A percentile compares a stretch with the other conserved stretches of the same genome.
Evolutionary conservation across 2,797 vertebrate genomes (phyloP).

Genomic region (Morus bassanus): DNA sequence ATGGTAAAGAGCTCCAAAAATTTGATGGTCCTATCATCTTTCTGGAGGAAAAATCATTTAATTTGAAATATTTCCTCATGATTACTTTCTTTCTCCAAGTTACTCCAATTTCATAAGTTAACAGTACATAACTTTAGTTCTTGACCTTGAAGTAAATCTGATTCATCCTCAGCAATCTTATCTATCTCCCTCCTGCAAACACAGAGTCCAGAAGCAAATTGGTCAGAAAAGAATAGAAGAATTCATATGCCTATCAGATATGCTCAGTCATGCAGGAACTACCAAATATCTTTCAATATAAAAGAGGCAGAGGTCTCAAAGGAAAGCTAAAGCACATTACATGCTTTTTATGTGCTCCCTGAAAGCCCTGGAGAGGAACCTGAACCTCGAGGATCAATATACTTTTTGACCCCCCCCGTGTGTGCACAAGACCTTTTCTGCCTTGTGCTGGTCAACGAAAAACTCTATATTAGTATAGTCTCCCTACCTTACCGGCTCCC

Average conservation of each 20-base stretch:
- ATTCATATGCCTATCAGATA: neutral
- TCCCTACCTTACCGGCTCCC: neutral
- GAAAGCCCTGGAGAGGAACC: neutral
- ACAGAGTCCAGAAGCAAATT: neutral
- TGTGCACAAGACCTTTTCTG: neutral
- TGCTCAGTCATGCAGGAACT: neutral
- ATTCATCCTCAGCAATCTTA: neutral
- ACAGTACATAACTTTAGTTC: neutral
- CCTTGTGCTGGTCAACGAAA: neutral
- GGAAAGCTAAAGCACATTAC: neutral
- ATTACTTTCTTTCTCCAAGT: neutral
- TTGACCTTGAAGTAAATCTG: neutral
- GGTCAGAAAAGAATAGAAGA: neutral
- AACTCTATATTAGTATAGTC: neutral
- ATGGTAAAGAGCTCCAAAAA: neutral
- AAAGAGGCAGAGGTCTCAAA: neutral
- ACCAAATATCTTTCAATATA: neutral
- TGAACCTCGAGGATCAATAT: neutral
- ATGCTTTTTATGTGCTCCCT: neutral
- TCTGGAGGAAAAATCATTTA: neutral
- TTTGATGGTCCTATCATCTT: neutral
- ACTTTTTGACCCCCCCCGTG: neutral
- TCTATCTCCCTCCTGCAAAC: neutral
- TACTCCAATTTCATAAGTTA: neutral
- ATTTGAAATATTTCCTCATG: neutral